Evolutionary conservation across 2,888 invertebrate species (phyloP).

Genomic region (Protophormia terraenovae): DNA sequence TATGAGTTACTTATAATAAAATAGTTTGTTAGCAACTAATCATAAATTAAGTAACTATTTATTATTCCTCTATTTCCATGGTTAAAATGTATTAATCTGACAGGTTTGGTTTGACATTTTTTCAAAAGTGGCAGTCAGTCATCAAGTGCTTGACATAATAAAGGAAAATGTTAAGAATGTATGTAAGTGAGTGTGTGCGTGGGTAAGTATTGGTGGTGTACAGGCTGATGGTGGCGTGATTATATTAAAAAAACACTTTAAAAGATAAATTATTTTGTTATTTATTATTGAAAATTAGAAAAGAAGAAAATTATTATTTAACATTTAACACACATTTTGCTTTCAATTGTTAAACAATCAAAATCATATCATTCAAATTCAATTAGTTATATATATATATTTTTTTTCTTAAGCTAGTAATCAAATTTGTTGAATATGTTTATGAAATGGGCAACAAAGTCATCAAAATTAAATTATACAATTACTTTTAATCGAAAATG

Average conservation of each 20-base stretch:
- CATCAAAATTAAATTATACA: constrained; percentile 29
- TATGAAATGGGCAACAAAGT: constrained; percentile 1
- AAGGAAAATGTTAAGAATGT: background rate
- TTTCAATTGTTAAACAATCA: background rate
- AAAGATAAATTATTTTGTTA: background rate
- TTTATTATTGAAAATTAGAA: background rate
- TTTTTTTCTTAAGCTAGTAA: background rate
- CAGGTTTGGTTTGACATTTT: background rate
- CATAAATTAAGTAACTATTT: background rate
- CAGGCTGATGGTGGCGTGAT: background rate
- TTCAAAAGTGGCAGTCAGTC: background rate
- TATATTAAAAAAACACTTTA: background rate
- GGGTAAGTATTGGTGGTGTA: background rate
- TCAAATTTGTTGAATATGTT: background rate
- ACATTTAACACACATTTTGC: background rate
- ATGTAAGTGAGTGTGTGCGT: background rate
- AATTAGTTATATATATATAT: too few species aligned
- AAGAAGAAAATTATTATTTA: background rate
- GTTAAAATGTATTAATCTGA: background rate
- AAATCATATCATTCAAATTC: background rate
- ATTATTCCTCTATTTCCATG: background rate
- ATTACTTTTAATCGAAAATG: constrained; percentile 19
- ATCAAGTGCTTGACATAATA: background rate
- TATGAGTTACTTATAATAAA: too few species aligned
- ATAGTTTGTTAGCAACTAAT: constrained; percentile 8